These are phyloP conservation scores for Engraulis encrasicolus DNA, from an alignment of 2,113 vertebrate genomes.

Conservation along the genomic window DNA sequence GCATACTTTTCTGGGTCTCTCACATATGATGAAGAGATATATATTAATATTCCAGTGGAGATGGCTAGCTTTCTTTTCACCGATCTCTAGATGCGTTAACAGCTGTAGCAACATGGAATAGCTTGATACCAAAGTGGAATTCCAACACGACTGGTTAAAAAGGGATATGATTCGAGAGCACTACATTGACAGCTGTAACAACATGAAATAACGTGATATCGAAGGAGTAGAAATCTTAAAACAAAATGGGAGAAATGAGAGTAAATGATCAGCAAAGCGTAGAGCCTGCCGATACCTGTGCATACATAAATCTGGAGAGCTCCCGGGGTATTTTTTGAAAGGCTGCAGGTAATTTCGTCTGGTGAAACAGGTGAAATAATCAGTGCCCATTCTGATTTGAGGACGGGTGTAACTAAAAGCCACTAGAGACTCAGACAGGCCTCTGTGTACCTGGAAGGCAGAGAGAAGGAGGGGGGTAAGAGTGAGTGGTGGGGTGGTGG, in stretches of 20 bases:
- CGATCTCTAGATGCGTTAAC: neutral
- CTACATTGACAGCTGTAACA: neutral
- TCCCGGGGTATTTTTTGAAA: neutral
- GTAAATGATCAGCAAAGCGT: neutral
- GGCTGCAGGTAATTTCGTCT: conserved; percentile 12
- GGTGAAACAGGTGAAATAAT: conserved; percentile 29
- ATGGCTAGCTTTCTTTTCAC: neutral
- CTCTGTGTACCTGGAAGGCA: conserved; percentile 43
- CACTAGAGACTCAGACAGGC: neutral
- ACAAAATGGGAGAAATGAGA: neutral
- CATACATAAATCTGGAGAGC: neutral
- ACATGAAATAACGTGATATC: neutral
- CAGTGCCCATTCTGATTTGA: conserved; percentile 41
- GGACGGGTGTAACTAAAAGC: conserved; percentile 30
- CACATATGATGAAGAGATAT: neutral
- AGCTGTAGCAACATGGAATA: neutral
- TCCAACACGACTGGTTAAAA: too few relatives aligned
- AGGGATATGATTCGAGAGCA: too few relatives aligned
- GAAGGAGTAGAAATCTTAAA: neutral
- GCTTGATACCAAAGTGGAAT: neutral
- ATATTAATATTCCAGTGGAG: neutral
- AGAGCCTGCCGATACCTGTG: neutral
- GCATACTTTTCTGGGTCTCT: neutral
- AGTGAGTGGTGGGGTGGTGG: conserved; percentile 29
- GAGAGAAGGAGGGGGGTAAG: neutral